A percentile compares a stretch with the other conserved stretches of the same genome.
Conservation (phyloP, 2,113 vertebrate genomes). For the Nansenia antarctica region DNA sequence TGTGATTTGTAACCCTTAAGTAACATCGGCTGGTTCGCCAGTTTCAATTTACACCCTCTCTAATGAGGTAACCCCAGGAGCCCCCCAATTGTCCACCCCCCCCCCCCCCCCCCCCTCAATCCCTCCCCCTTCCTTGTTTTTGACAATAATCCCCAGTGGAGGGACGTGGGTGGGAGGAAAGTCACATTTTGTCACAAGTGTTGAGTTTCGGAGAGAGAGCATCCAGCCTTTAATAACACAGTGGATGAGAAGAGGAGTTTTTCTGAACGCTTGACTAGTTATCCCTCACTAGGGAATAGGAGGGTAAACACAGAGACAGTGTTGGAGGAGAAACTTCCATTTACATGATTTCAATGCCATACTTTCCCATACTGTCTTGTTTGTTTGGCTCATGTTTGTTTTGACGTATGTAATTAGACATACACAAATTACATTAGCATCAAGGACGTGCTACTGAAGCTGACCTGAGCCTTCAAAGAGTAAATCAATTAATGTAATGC, state of each 20-base stretch:
- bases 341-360: conserved; percentile 28
- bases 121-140: conserved; percentile 16
- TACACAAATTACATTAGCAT: too few species aligned
- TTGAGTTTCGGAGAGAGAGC: conserved; percentile 7
- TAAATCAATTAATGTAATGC: too few species aligned
- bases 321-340: conserved; percentile 38
- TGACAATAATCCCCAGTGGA: conserved; percentile 28
- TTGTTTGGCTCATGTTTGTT: too few species aligned
- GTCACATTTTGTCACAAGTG: conserved; percentile 42
- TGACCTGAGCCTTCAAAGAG: too few species aligned
- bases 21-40: conserved; percentile 59
- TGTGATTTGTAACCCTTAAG: conserved; percentile 66
- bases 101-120: not conserved
- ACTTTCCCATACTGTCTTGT: too few species aligned
- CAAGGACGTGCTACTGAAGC: too few species aligned
- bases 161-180: conserved; percentile 20
- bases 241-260: not conserved
- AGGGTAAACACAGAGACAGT: conserved; percentile 22
- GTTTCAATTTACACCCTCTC: conserved; percentile 63
- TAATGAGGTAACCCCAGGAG: conserved; percentile 39
- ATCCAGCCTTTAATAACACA: conserved; percentile 27
- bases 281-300: conserved; percentile 12
- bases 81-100: not conserved
- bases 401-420: too few species aligned
- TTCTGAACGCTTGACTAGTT: conserved; percentile 29